phyloP scores from a whole-genome alignment of 2,888 invertebrate genomes.

The Sphaeridia pumilis region DNA sequence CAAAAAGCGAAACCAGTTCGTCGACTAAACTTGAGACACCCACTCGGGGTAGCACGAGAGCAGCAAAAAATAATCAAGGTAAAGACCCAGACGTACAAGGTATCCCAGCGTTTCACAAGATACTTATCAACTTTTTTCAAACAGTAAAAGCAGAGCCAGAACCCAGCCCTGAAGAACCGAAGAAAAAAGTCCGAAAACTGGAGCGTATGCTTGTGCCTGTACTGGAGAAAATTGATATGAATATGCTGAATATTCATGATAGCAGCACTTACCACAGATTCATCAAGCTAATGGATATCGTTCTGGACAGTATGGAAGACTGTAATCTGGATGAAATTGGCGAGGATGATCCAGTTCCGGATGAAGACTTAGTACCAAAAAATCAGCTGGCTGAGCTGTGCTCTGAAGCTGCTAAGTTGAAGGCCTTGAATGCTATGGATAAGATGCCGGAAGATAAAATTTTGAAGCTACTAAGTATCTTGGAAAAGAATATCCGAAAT shows the following conservation, averaged over 20 bases:
- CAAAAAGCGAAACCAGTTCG: not conserved
- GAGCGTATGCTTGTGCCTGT: conserved; percentile 71
- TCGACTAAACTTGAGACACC: not conserved
- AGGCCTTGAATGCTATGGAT: conserved; percentile 83
- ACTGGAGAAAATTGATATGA: conserved; percentile 60
- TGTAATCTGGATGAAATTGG: conserved; percentile 65
- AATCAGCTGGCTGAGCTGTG: conserved; percentile 78
- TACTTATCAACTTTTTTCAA: not conserved
- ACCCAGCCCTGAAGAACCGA: conserved; percentile 39
- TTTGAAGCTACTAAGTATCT: conserved; percentile 75
- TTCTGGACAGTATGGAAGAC: conserved; percentile 86
- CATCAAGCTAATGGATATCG: conserved; percentile 77
- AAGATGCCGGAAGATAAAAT: conserved; percentile 85
- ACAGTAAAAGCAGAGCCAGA: conserved; percentile 10
- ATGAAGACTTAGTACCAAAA: conserved; percentile 75
- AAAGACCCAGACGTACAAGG: too few relatives aligned
- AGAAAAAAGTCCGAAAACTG: conserved; percentile 70
- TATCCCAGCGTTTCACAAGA: too few relatives aligned
- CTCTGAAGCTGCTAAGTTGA: conserved; percentile 90
- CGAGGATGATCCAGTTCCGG: conserved; percentile 56
- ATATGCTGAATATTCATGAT: conserved; percentile 54
- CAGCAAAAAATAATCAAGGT: not conserved
- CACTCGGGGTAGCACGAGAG: too few relatives aligned
- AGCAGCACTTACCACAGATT: conserved; percentile 93
- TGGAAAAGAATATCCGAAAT: conserved; percentile 90